A percentile compares a stretch with the other conserved stretches of the same genome.
Evolutionary conservation across 2,113 vertebrate genomes (phyloP).

Genomic region (Lepus europaeus): DNA sequence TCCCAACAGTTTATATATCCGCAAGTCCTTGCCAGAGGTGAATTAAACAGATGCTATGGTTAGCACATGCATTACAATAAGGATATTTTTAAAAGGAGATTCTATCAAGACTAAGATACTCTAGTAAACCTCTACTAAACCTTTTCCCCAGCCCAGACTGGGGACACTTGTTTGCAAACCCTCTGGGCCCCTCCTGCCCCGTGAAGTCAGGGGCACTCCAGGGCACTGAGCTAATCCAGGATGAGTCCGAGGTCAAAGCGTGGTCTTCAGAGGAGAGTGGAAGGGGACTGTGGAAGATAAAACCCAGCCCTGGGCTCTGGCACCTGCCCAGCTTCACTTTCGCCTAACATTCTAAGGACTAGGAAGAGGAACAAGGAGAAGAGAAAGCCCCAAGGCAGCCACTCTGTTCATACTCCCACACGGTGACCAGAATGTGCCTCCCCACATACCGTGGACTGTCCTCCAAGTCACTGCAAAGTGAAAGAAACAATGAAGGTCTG

Average conservation of each 20-base stretch:
- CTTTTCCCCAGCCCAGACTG: neutral
- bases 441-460: neutral
- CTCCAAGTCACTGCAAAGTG: neutral
- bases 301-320: conserved; percentile 86
- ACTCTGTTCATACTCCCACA: conserved; percentile 20
- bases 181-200: conserved; percentile 39
- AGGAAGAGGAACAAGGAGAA: neutral
- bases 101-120: neutral
- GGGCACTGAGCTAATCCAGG: conserved; percentile 78
- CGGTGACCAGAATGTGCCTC: neutral
- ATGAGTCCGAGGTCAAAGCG: conserved; percentile 85
- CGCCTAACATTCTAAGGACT: conserved; percentile 72
- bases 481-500: neutral
- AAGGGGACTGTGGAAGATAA: conserved; percentile 89
- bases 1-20: neutral
- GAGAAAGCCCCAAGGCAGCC: conserved; percentile 46
- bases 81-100: neutral
- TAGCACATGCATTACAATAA: neutral
- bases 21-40: neutral
- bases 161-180: neutral
- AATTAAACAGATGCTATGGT: neutral
- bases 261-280: conserved; percentile 88
- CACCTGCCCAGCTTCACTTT: conserved; percentile 83
- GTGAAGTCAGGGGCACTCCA: conserved; percentile 54
- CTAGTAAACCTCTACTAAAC: neutral